Evolutionary conservation across 2,888 invertebrate species (phyloP).

Genomic region (Ennomos erosarius): DNA sequence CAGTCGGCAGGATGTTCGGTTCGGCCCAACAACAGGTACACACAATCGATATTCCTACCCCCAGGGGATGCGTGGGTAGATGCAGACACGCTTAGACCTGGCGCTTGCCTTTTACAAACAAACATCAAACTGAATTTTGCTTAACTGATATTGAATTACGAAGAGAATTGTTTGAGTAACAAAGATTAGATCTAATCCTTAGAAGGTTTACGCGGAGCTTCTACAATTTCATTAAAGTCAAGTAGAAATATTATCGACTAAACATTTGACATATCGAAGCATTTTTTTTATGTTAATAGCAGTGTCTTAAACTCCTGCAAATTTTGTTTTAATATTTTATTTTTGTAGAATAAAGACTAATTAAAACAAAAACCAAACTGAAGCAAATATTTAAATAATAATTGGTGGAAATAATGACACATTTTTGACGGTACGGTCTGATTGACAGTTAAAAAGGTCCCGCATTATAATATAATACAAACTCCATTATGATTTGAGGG

Average conservation of each 20-base stretch:
- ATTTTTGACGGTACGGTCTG: background rate
- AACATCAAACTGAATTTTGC: constrained; percentile 1
- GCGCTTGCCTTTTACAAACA: constrained; percentile 46
- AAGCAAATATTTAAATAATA: background rate
- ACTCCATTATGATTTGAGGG: constrained; percentile 22
- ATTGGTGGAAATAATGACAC: no score
- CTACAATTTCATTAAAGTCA: background rate
- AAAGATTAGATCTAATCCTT: background rate
- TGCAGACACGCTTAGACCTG: constrained; percentile 58
- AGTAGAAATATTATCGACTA: no score
- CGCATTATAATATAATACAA: constrained; percentile 11
- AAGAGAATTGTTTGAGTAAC: no score
- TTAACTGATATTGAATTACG: no score
- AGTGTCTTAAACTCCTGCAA: no score
- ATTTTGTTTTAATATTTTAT: no score
- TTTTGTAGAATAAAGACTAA: no score
- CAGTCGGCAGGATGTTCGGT: constrained; percentile 24
- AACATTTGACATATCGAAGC: no score
- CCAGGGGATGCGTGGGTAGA: constrained; percentile 52
- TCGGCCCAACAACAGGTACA: constrained; percentile 61
- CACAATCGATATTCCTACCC: constrained; percentile 71
- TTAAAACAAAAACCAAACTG: no score
- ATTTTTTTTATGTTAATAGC: no score
- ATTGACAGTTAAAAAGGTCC: constrained; percentile 6
- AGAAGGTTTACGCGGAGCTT: background rate